Percentiles rank a stretch among this genome's conserved stretches.
Conservation (phyloP, 2,113 vertebrate genomes). For the Motacilla alba region DNA sequence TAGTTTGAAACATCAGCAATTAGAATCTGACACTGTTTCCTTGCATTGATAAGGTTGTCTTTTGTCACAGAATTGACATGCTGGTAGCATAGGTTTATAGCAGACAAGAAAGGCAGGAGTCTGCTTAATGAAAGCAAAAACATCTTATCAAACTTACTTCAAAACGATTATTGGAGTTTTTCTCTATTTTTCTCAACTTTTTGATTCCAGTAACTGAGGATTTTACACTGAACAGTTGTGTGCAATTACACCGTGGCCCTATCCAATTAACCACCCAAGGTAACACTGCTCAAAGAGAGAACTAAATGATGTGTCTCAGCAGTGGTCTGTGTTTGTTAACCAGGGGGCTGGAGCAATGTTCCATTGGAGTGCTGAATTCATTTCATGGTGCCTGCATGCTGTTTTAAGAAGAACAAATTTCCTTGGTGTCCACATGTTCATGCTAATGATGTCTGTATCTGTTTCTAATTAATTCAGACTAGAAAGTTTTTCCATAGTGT, state of each 20-base stretch:
- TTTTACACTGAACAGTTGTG: background rate
- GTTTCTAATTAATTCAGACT: background rate
- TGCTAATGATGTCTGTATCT: background rate
- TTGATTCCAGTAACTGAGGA: background rate
- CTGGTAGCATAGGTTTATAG: background rate
- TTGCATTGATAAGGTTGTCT: background rate
- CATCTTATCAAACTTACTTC: background rate
- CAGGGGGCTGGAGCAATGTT: background rate
- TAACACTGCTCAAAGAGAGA: background rate
- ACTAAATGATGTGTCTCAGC: background rate
- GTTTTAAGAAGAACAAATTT: background rate
- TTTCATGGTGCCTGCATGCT: background rate
- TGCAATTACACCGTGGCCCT: background rate
- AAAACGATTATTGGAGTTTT: background rate
- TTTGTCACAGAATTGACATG: background rate
- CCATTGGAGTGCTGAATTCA: background rate
- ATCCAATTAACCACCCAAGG: conserved; percentile 44
- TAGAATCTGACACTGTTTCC: background rate
- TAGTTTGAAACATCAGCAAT: background rate
- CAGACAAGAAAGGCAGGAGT: background rate
- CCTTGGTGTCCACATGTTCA: background rate
- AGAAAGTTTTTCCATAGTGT: background rate
- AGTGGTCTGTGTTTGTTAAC: background rate
- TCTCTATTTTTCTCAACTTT: background rate
- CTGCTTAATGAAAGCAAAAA: background rate